These are phyloP conservation scores for Colossoma macropomum DNA, from an alignment of 2,113 vertebrate species.

Conservation along the genomic window DNA sequence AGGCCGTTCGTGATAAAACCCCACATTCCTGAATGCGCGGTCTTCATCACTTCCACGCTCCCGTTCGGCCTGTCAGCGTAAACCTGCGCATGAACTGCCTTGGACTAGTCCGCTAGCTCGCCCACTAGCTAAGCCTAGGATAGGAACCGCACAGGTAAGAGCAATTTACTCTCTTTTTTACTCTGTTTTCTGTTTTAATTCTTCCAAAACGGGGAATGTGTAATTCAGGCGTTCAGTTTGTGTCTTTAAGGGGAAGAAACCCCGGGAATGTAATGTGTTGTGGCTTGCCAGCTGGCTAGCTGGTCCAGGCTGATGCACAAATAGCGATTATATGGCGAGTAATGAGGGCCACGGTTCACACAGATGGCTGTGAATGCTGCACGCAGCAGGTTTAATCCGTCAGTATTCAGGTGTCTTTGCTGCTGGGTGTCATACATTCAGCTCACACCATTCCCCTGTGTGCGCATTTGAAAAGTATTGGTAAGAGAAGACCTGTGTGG, in stretches of 20 bases:
- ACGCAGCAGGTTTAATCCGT: not conserved
- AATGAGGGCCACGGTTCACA: not conserved
- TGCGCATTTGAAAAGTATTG: not conserved
- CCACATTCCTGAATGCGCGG: constrained; percentile 13
- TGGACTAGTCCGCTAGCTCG: constrained; percentile 61
- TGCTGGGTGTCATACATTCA: not conserved
- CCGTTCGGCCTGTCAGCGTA: constrained; percentile 34
- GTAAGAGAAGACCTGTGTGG: not conserved
- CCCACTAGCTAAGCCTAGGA: constrained; percentile 55
- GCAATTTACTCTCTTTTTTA: not conserved
- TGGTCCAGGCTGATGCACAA: not conserved
- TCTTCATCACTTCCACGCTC: not conserved
- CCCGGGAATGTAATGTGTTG: no score
- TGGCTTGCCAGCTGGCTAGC: not conserved
- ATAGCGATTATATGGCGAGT: not conserved
- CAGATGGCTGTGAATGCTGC: not conserved
- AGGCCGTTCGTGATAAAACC: not conserved
- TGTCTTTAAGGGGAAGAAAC: not conserved
- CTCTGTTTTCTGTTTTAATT: not conserved
- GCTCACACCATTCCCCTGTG: not conserved
- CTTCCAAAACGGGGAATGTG: not conserved
- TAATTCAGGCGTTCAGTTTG: not conserved
- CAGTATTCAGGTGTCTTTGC: not conserved
- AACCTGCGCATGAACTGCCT: constrained; percentile 56
- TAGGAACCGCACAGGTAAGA: constrained; percentile 67